Evolutionary conservation across 2,888 invertebrate genomes (phyloP).

Genomic region (Drosophila flavopinicola): DNA sequence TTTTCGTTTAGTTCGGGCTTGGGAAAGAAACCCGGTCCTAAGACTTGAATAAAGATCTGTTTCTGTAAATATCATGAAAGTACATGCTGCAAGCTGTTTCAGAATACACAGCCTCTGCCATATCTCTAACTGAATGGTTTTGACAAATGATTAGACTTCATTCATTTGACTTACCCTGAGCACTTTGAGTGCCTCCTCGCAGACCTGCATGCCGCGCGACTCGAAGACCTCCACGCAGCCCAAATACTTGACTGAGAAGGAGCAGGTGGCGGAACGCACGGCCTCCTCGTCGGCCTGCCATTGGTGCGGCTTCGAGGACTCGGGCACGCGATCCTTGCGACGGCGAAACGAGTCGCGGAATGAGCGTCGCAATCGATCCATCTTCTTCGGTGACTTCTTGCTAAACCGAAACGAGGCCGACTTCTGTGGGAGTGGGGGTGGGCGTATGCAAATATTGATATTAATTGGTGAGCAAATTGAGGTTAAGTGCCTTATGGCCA

Average conservation of each 20-base stretch:
- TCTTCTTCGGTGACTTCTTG: conserved; percentile 89
- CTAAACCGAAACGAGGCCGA: conserved; percentile 85
- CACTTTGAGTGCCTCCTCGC: conserved; percentile 99
- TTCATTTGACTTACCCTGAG: conserved; percentile 91
- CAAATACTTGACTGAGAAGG: conserved; percentile 98
- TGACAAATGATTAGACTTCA: not conserved
- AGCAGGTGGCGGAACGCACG: conserved; percentile 97
- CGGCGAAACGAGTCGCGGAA: conserved; percentile 97
- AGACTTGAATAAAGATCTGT: no score
- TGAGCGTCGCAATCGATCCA: conserved; percentile 95
- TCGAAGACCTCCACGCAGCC: conserved; percentile 99
- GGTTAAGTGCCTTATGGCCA: conserved; percentile 16
- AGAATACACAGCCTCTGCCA: no score
- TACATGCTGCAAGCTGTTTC: no score
- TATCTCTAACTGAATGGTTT: not conserved
- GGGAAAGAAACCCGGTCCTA: no score
- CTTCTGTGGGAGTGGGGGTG: conserved; percentile 84
- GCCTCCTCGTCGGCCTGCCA: conserved; percentile 99
- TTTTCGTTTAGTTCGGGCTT: not conserved
- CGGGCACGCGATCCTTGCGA: conserved; percentile 94
- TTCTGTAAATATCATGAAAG: no score
- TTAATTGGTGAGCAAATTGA: not conserved
- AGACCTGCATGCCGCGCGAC: conserved; percentile 99
- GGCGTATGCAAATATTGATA: not conserved
- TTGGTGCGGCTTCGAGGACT: conserved; percentile 97